Evolutionary conservation across 2,888 invertebrate genomes (phyloP).

Genomic region (Drosophila cognata): DNA sequence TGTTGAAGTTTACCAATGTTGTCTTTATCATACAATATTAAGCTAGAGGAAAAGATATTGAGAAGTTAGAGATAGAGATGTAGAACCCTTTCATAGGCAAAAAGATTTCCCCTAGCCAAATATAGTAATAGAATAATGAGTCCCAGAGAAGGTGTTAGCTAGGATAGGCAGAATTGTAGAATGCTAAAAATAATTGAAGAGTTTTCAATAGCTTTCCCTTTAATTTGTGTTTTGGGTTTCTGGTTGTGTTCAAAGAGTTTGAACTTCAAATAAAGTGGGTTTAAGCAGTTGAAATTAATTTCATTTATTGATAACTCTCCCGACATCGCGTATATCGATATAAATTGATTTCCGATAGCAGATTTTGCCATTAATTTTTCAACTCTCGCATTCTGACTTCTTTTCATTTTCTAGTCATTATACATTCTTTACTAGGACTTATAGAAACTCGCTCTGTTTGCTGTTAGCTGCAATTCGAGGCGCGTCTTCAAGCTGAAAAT

Average conservation of each 20-base stretch:
- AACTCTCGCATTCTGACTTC: background rate
- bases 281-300: background rate
- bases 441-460: background rate
- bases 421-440: background rate
- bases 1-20: background rate
- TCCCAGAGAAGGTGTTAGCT: background rate
- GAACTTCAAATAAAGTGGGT: no score
- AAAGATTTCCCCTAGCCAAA: background rate
- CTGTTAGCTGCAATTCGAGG: slow-evolving; percentile 12
- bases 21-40: background rate
- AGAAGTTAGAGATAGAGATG: background rate
- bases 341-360: background rate
- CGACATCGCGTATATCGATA: background rate
- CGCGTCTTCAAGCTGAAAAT: slow-evolving; percentile 8
- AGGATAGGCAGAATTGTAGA: background rate
- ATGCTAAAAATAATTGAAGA: background rate
- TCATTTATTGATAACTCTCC: background rate
- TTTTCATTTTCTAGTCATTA: background rate
- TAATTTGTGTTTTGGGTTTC: background rate
- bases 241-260: background rate
- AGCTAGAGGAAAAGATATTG: background rate
- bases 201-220: background rate
- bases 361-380: no score
- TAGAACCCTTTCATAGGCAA: background rate
- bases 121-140: no score